Base-by-base conservation (phyloP, 1,140 invertebrate genomes). In the Calliopsis andreniformis region DNA sequence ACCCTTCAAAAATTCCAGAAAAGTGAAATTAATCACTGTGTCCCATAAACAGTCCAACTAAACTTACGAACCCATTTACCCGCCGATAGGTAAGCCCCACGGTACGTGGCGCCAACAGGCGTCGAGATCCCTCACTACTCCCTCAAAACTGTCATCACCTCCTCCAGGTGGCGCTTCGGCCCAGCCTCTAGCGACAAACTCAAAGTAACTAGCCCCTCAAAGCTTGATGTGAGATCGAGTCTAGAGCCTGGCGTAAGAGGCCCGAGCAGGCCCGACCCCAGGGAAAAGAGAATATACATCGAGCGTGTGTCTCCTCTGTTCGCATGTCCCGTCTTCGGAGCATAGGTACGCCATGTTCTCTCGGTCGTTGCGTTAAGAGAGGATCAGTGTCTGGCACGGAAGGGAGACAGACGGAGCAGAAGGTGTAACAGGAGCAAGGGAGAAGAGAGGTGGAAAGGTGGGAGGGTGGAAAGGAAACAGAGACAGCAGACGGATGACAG, bases 291-390 rank as follows among this genome's bases (percentile, higher is more conserved):
- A 39, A 39, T 39, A 53, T 42, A 55, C 61, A 59, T 70, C 42
- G 63, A 51, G n/a, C 58, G 68, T 68, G 42, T 68, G 45, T 55
- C 49, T 55, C 68, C 49, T 55, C 68, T 68, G 61, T 68, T 53
- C 70, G 67, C 39, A 39, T 53, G 66, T 59, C 32, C 35, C 67
- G 67, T 68, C 66, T 72, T 71, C 5, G 58, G 55, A 78, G 66
- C 77, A 69, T 79, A 76, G 76, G 58, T 83, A 73, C 82, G 81
- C 81, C 82, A 84, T 84, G 76, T 84, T 83, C 63, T 83, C 63
- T 79, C 76, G 76, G 64, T 55, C 75, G 77, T 80, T 66, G 77
- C 71, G 45, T 67, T 20, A 66, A 67, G 63, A 75, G 71, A 47
- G 71, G 47, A 75, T 47, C 20, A 47, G 69, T 2, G 14, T 2